Evolutionary conservation across 1,140 invertebrate genomes (phyloP).

Genomic region (Hesperophylax magnus): DNA sequence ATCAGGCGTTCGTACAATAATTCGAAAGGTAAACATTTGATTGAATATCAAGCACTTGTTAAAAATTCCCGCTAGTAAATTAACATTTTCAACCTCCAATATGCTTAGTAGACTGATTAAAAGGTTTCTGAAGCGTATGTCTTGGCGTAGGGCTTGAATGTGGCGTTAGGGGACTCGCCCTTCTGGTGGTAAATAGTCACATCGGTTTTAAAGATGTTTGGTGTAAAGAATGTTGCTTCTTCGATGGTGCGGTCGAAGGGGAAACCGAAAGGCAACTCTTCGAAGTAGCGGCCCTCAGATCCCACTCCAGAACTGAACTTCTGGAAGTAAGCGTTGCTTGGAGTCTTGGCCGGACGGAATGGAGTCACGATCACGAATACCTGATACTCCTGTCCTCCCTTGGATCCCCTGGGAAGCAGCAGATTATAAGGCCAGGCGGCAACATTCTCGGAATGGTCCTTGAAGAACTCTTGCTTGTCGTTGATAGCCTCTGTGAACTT

Average conservation of each 20-base stretch:
- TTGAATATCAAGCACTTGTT: too few species aligned
- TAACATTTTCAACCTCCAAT: too few species aligned
- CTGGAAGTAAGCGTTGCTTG: conserved; percentile 73
- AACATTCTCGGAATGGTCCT: conserved; percentile 68
- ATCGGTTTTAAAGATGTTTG: conserved; percentile 78
- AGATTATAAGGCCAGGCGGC: conserved; percentile 75
- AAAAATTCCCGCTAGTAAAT: too few species aligned
- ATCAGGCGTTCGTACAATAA: too few species aligned
- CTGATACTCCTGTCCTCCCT: conserved; percentile 72
- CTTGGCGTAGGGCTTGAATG: too few species aligned
- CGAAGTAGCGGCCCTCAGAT: conserved; percentile 62
- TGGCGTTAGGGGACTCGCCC: conserved; percentile 64
- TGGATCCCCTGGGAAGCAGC: conserved; percentile 73
- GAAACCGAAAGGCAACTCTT: conserved; percentile 76
- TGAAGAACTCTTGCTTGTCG: conserved; percentile 65
- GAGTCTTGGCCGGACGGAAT: conserved; percentile 55
- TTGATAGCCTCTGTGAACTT: conserved; percentile 67
- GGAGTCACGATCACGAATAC: conserved; percentile 74
- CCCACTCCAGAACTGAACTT: conserved; percentile 65
- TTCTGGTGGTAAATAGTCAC: conserved; percentile 75
- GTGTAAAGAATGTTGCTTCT: conserved; percentile 71
- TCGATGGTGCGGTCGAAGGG: conserved; percentile 79
- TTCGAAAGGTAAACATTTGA: too few species aligned
- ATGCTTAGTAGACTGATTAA: too few species aligned
- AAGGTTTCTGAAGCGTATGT: too few species aligned